Conservation (phyloP, 2,797 vertebrate genomes). For the Semotilus atromaculatus region DNA sequence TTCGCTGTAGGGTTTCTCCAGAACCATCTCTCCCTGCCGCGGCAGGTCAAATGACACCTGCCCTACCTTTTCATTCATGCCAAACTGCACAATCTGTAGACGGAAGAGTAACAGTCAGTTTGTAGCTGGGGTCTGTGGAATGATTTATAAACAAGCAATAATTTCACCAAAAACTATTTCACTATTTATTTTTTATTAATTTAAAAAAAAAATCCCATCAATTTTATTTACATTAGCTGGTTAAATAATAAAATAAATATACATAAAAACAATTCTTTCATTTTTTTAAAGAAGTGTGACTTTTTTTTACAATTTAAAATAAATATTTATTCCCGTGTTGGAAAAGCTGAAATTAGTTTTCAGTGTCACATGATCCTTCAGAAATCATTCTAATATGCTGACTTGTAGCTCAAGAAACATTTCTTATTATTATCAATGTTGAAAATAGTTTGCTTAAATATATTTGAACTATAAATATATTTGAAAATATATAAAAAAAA, state of each 20-base stretch:
- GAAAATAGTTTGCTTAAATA: neutral
- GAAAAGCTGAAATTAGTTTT: neutral
- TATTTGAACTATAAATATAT: too few relatives aligned
- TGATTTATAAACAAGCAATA: neutral
- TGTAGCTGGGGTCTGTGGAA: neutral
- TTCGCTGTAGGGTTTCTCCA: constrained; percentile 97
- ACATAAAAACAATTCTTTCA: neutral
- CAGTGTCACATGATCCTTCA: neutral
- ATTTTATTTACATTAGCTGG: neutral
- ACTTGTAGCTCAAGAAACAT: neutral
- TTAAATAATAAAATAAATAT: neutral
- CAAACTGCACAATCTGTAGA: constrained; percentile 93
- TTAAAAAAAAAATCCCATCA: neutral
- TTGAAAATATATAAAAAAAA: too few relatives aligned
- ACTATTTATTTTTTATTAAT: too few relatives aligned
- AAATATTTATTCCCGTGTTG: too few relatives aligned
- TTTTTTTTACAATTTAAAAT: neutral
- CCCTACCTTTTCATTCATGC: constrained; percentile 95
- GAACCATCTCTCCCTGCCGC: constrained; percentile 91
- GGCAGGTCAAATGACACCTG: constrained; percentile 97
- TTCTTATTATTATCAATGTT: neutral
- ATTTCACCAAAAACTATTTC: neutral
- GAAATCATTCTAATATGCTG: neutral
- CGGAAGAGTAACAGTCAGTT: neutral
- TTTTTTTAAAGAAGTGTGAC: neutral